Percentiles rank a stretch among this genome's conserved stretches.
phyloP scores from a whole-genome alignment of 2,797 vertebrate species.

The Hylomyscus alleni region DNA sequence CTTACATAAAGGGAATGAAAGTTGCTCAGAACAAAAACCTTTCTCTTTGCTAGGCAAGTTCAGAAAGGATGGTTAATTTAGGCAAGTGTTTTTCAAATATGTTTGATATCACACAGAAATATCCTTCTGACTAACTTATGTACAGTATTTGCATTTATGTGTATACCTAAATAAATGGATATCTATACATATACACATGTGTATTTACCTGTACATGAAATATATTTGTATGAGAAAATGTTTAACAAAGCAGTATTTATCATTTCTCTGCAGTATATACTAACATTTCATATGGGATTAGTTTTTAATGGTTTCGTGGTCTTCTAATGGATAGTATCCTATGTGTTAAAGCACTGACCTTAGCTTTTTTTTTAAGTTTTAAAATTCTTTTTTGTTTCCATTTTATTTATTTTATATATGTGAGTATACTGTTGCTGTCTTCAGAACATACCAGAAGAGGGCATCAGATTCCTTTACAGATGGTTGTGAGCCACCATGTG shows the following conservation, averaged over 20 bases:
- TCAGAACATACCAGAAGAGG: too few relatives aligned
- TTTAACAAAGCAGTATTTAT: conserved; percentile 19
- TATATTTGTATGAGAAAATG: neutral
- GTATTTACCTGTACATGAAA: neutral
- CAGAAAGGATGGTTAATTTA: conserved; percentile 32
- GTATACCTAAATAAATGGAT: neutral
- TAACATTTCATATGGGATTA: conserved; percentile 20
- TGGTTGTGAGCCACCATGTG: too few relatives aligned
- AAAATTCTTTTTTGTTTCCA: too few relatives aligned
- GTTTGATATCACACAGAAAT: neutral
- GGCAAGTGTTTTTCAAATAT: neutral
- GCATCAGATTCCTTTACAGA: too few relatives aligned
- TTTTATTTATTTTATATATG: too few relatives aligned
- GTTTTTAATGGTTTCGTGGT: neutral
- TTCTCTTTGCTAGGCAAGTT: conserved; percentile 29
- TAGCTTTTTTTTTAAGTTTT: neutral
- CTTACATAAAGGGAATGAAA: conserved; percentile 21
- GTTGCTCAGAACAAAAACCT: conserved; percentile 29
- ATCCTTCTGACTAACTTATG: neutral
- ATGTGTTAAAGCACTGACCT: neutral
- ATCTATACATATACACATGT: neutral
- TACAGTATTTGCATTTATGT: neutral
- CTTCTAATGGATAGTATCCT: neutral
- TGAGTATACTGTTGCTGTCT: too few relatives aligned
- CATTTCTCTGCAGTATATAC: neutral